Percentiles rank a stretch among this genome's conserved stretches.
phyloP scores from a whole-genome alignment of 1,140 invertebrate genomes.

The Aporrectodea caliginosa region DNA sequence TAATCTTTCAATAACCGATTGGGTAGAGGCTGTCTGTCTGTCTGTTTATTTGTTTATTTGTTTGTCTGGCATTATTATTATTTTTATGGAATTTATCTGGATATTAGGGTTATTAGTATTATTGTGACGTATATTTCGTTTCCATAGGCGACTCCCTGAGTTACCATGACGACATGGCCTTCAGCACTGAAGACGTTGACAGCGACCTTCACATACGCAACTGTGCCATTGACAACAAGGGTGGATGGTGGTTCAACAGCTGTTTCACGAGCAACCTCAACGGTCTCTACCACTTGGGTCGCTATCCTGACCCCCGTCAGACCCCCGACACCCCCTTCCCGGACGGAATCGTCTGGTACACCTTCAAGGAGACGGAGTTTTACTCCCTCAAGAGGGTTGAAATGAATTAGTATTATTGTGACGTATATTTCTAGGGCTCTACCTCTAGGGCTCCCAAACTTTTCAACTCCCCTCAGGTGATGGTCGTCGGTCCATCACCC shows the following conservation, averaged over 20 bases:
- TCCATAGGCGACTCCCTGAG: conserved; percentile 60
- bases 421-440: no score
- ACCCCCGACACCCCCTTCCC: conserved; percentile 35
- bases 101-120: conserved; percentile 35
- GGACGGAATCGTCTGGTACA: conserved; percentile 64
- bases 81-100: not conserved
- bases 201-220: conserved; percentile 64
- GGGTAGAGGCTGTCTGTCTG: no score
- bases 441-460: no score
- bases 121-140: conserved; percentile 59
- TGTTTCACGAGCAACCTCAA: conserved; percentile 65
- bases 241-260: conserved; percentile 66
- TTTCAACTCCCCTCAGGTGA: no score
- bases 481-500: no score
- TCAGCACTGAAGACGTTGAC: conserved; percentile 63
- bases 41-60: no score
- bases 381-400: conserved; percentile 58
- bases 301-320: conserved; percentile 41
- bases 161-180: conserved; percentile 62
- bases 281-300: conserved; percentile 58
- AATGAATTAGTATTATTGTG: no score
- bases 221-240: conserved; percentile 63
- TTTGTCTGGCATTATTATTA: no score
- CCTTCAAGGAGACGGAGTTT: conserved; percentile 58
- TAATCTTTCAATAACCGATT: no score